These are phyloP conservation scores for Ophion ventricosus DNA, from an alignment of 2,888 invertebrate species.

Conservation along the genomic window DNA sequence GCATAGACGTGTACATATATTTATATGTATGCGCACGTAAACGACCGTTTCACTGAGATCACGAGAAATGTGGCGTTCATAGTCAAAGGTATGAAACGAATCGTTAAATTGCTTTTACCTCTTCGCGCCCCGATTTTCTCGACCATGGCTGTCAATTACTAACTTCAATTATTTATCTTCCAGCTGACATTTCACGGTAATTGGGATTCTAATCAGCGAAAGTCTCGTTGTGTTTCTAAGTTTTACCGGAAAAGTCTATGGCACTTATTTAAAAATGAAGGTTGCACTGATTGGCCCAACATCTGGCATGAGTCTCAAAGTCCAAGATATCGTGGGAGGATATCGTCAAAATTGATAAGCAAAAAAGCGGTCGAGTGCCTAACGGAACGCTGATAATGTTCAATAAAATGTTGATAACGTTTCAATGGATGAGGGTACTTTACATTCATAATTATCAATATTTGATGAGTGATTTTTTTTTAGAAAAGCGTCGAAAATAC, in stretches of 20 bases:
- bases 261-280: too few relatives aligned
- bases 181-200: neutral
- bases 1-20: neutral
- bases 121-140: neutral
- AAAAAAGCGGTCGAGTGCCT: too few relatives aligned
- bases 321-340: too few relatives aligned
- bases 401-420: too few relatives aligned
- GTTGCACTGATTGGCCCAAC: too few relatives aligned
- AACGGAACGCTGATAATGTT: too few relatives aligned
- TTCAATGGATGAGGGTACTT: too few relatives aligned
- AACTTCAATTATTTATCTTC: neutral
- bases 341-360: neutral
- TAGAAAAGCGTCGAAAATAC: too few relatives aligned
- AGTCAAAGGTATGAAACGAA: slow-evolving; percentile 15
- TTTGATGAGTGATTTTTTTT: too few relatives aligned
- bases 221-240: neutral
- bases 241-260: neutral
- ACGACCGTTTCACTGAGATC: slow-evolving; percentile 8
- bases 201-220: neutral
- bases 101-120: neutral
- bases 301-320: too few relatives aligned
- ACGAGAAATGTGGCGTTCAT: slow-evolving; percentile 39
- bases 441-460: too few relatives aligned
- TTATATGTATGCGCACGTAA: neutral
- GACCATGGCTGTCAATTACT: slow-evolving; percentile 2